Base-by-base conservation (phyloP, 2,113 vertebrate genomes). In the Prochilodus magdalenae region DNA sequence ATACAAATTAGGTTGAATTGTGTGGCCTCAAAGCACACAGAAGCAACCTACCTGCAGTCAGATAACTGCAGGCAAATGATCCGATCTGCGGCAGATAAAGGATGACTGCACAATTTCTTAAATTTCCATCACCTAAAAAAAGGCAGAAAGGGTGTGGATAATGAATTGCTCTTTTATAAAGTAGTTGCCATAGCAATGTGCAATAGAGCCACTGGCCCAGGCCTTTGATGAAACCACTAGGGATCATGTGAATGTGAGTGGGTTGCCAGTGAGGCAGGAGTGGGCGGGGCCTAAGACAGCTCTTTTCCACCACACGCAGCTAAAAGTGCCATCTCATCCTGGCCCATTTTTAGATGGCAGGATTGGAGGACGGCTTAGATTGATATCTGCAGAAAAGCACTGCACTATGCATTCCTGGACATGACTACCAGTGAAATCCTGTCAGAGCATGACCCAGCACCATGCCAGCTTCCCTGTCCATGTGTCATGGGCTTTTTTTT, bases 101-200 rank as follows among this genome's bases (percentile, higher is more conserved):
- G 27, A 22, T 65, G 14, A 33, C 8, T 36, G 26, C 20, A 22
- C 44, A 63, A 44, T 69, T 22, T 13, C 30, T 13, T 63, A n/a
- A 44, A 60, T 71, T 20, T 44, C 26, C 30, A 27, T 29, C 33
- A 29, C 33, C 60, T 13, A 27, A 65, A 67, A 70, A 59, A 59
- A 40, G 30, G 78, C 65, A 75, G 49, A 69, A 73, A 71, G 59
- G 33, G 53, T 79, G n/a, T 24, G 29, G 60, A 29, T 55, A 82
- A 65, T 79, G 12, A 75, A 40, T 40, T 27, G 29, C 79, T 55
- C 67, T 83, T 77, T 77, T 80, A 90, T 87, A 80, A 57, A 73
- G 82, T 71, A 47, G 90, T 92, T 91, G 88, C 88, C 88, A 89
- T 91, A 79, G 92, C 13, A 66, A 92, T 80, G 79, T 79, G 71